Percentiles rank a stretch among this genome's conserved stretches.
Conservation (phyloP, 2,888 invertebrate species). For the Megaustenia siamemsis region DNA sequence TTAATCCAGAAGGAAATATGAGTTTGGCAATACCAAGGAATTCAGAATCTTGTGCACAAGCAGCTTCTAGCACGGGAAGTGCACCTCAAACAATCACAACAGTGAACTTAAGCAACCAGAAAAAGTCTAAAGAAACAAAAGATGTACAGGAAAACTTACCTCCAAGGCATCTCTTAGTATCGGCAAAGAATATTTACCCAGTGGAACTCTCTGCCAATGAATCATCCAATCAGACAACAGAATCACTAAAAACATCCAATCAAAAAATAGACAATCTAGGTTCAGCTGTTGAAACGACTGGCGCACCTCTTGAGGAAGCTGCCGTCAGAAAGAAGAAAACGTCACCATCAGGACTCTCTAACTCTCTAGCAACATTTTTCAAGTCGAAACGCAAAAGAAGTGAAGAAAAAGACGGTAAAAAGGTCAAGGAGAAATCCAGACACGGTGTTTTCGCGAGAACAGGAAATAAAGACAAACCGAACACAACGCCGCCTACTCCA, state of each 20-base stretch:
- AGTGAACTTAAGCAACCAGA: background rate
- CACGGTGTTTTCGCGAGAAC: background rate
- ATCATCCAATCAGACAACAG: background rate
- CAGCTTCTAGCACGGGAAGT: background rate
- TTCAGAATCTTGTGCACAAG: no score
- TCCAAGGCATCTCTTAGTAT: background rate
- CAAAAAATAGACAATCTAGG: no score
- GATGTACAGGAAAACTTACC: background rate
- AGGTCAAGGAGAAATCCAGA: background rate
- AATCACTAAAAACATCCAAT: no score
- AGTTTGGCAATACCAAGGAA: no score
- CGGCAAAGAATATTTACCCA: background rate
- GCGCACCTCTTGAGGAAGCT: background rate
- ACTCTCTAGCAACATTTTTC: constrained; percentile 10
- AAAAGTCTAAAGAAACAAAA: background rate
- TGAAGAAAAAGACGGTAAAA: background rate
- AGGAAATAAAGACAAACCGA: background rate
- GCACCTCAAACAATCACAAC: background rate
- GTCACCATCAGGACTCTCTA: background rate
- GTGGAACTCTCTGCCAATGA: background rate
- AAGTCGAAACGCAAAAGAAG: background rate
- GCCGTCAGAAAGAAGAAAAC: background rate
- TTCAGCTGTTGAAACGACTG: no score
- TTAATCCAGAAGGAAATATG: no score
- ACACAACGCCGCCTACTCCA: background rate